phyloP scores from a whole-genome alignment of 1,140 invertebrate genomes.

The Nilaparvata lugens region DNA sequence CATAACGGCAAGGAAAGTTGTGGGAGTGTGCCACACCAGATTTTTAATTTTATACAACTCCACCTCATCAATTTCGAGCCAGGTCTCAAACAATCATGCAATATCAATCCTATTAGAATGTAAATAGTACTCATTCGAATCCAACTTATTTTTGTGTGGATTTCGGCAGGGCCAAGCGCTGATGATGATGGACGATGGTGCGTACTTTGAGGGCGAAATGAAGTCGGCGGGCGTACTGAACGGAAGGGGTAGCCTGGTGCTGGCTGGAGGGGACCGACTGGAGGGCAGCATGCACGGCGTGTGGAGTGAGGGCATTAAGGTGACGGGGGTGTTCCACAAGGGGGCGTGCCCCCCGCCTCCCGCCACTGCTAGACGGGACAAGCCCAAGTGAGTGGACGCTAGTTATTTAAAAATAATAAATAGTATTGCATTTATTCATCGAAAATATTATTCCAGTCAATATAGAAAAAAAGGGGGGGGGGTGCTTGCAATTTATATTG shows the following conservation, averaged over 20 bases:
- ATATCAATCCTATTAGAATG: too few species aligned
- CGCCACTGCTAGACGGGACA: constrained; percentile 39
- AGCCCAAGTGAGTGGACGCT: constrained; percentile 45
- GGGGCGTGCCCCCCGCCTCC: constrained; percentile 35
- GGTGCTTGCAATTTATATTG: too few species aligned
- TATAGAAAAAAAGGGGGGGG: too few species aligned
- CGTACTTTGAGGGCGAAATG: constrained; percentile 83
- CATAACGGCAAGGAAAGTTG: too few species aligned
- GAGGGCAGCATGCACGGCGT: constrained; percentile 58
- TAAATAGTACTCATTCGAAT: too few species aligned
- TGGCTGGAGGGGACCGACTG: constrained; percentile 62
- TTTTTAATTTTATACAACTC: too few species aligned
- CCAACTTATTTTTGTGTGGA: too few species aligned
- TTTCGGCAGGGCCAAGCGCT: constrained; percentile 78
- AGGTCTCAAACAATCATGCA: too few species aligned
- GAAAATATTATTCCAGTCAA: too few species aligned
- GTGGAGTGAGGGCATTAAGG: constrained; percentile 75
- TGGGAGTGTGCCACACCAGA: too few species aligned
- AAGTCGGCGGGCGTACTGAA: constrained; percentile 60
- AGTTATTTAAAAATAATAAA: constrained; percentile 9
- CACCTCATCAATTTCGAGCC: too few species aligned
- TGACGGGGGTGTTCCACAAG: constrained; percentile 63
- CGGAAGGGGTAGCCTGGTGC: constrained; percentile 68
- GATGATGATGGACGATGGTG: constrained; percentile 80
- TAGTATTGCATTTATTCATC: constrained; percentile 10